Conservation (phyloP, 2,113 vertebrate species). For the Aptenodytes patagonicus region DNA sequence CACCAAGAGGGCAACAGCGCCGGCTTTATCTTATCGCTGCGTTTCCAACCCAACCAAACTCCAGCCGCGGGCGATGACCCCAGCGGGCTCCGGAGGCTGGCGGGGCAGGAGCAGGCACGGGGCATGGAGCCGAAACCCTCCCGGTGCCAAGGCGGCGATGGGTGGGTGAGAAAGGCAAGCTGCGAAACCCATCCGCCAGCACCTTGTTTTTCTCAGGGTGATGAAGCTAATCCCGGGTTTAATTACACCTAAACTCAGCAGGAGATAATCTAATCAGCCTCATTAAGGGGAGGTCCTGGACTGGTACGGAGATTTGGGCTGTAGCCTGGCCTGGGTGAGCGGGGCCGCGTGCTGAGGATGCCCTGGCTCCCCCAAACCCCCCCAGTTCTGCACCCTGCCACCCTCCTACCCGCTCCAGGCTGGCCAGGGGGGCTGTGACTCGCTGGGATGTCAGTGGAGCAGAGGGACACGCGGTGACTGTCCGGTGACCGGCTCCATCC, state of each 20-base stretch:
- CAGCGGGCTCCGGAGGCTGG: neutral
- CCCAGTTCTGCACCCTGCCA: neutral
- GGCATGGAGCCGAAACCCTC: neutral
- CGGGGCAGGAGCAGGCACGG: neutral
- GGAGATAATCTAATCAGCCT: slow-evolving; percentile 35
- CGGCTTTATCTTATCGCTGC: neutral
- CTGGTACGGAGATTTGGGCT: neutral
- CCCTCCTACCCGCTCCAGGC: neutral
- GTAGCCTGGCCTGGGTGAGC: neutral
- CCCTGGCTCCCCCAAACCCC: no score
- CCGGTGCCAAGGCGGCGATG: neutral
- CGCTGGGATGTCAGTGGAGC: neutral
- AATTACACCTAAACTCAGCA: slow-evolving; percentile 46
- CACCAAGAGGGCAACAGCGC: neutral
- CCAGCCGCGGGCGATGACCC: neutral
- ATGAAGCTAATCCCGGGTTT: slow-evolving; percentile 50
- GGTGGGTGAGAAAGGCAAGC: neutral
- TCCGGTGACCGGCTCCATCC: rapidly evolving
- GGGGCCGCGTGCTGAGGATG: rapidly evolving
- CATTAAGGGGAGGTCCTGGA: neutral
- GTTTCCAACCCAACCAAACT: neutral
- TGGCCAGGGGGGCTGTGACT: neutral
- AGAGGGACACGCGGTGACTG: rapidly evolving
- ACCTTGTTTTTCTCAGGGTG: neutral
- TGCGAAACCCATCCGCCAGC: neutral